Evolutionary conservation across 23 tunicate species (phyloP).

Genomic region (Halocynthia roretzi): DNA sequence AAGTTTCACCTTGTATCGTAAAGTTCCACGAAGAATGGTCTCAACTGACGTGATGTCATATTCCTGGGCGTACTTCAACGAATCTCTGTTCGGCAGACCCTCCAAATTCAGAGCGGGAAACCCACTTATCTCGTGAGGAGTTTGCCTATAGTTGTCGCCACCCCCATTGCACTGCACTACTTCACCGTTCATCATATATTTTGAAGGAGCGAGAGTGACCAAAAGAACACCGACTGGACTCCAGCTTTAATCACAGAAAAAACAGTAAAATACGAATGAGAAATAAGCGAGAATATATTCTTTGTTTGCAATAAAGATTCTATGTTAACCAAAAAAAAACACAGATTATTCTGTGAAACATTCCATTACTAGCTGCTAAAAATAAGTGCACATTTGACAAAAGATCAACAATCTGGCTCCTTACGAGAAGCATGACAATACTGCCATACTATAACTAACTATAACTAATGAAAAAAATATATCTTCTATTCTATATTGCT

Average conservation of each 20-base stretch:
- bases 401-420: too few species aligned
- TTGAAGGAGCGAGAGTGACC: conserved; percentile 78
- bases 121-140: conserved; percentile 44
- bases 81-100: conserved; percentile 97
- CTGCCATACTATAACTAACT: too few species aligned
- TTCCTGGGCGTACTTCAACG: conserved; percentile 64
- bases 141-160: conserved; percentile 63
- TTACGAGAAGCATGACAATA: too few species aligned
- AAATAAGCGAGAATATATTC: too few species aligned
- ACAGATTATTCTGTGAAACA: too few species aligned
- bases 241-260: conserved; percentile 44
- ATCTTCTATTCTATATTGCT: too few species aligned
- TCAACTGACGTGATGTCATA: conserved; percentile 59
- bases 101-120: conserved; percentile 92
- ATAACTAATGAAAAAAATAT: too few species aligned
- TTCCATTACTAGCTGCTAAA: too few species aligned
- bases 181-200: conserved; percentile 56
- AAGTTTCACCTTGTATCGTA: conserved; percentile 71
- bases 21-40: conserved; percentile 82
- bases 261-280: too few species aligned
- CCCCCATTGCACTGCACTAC: conserved; percentile 50
- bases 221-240: conserved; percentile 83
- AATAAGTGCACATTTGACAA: too few species aligned
- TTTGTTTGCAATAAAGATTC: too few species aligned
- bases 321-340: too few species aligned